Conservation (phyloP, 2,797 vertebrate species). For the Florisuga fusca region DNA sequence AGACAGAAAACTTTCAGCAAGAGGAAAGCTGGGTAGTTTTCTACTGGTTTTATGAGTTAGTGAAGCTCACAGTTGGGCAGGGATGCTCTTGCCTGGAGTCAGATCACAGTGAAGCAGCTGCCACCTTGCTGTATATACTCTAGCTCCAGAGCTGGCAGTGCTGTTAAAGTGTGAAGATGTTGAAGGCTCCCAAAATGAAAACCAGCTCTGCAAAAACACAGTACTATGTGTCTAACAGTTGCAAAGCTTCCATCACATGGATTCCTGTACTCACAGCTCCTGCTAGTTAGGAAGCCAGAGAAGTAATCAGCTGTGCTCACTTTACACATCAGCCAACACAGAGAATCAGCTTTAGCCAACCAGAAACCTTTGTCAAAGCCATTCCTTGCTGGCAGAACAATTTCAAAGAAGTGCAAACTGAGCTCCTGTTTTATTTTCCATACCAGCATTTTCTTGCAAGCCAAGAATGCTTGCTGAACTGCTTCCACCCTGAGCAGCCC, state of each 20-base stretch:
- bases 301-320: background rate
- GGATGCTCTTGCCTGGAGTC: background rate
- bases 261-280: constrained; percentile 7
- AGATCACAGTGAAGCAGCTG: background rate
- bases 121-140: background rate
- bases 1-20: background rate
- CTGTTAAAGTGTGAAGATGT: background rate
- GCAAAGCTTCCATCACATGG: background rate
- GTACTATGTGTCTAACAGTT: background rate
- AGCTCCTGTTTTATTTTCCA: background rate
- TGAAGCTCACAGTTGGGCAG: background rate
- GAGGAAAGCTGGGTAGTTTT: background rate
- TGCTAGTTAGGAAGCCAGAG: background rate
- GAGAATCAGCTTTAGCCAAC: background rate
- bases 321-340: background rate
- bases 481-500: background rate
- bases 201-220: background rate
- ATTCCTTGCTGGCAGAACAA: background rate
- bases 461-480: background rate
- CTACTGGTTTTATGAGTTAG: background rate
- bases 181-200: background rate
- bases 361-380: background rate
- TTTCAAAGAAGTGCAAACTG: background rate
- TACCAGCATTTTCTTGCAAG: background rate
- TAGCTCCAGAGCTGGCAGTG: background rate